Base-by-base conservation (phyloP, 2,888 invertebrate species). In the Cosmia trapezina region DNA sequence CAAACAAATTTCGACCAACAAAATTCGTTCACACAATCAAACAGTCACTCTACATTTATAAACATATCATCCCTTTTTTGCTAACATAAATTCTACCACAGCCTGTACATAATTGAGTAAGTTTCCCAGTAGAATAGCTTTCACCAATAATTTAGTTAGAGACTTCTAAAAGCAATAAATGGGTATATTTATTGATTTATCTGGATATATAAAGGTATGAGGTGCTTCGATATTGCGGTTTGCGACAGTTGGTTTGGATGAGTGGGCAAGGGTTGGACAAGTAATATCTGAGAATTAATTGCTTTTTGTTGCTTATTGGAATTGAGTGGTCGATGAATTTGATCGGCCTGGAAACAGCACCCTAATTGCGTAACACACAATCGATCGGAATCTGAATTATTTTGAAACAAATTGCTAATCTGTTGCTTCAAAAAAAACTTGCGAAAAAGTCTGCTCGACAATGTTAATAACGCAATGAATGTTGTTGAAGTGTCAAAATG, bases 31-130 rank as follows among this genome's bases (percentile, higher is more conserved):
- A 54, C 14, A 7, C 2, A 5, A 7, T 2, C 22, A 17, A 65
- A 28, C 12, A 47, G n/a, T 37, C 9, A 70, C 12, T n/a, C 37
- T 45, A 45, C n/a, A 73, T 73, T 64, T 61, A 62, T 64, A 61
- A 66, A 22, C 17, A 19, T 47, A 60, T 61, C 62, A 73, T 73
- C 51, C 69, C 49, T 51, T 72, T 75, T 78, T 72, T 61, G 47
- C 45, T 9, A 28, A 33, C 49, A 60, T 68, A 73, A 74, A 76
- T 77, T 70, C 28, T 17, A 66, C 59, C 53, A 41, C 65, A 63
- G 14, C 54, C 70, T 67, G 54, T 84, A 56, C 53, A 78, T 84
- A 84, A 84, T 76, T 84, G 59, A 84, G 62, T 28, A 59, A 73
- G 62, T 86, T 77, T 74, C 68, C 45, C 69, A 73, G 53, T 37